phyloP scores from a whole-genome alignment of 2,797 vertebrate genomes.

The Takifugu rubripes region DNA sequence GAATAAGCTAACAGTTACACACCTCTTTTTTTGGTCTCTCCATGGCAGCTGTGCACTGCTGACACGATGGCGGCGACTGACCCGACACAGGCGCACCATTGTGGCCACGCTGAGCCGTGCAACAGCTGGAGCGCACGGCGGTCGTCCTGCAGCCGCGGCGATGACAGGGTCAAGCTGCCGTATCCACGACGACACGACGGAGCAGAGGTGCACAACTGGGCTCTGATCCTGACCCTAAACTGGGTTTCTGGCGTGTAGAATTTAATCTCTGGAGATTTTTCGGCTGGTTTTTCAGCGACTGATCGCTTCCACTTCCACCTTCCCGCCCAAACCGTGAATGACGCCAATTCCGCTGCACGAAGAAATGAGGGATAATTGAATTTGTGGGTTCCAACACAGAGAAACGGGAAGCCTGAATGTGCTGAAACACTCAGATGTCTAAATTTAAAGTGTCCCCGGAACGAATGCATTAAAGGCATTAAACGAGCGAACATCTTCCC shows the following conservation, averaged over 20 bases:
- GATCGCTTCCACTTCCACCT: no score
- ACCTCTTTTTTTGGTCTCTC: background rate
- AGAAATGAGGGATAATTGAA: no score
- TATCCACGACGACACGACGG: constrained; percentile 43
- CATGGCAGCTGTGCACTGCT: constrained; percentile 52
- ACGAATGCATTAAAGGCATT: no score
- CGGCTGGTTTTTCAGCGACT: no score
- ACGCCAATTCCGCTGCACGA: no score
- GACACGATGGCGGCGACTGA: constrained; percentile 37
- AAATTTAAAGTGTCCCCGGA: no score
- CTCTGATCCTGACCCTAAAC: no score
- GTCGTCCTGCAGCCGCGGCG: constrained; percentile 48
- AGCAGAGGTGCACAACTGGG: constrained; percentile 12
- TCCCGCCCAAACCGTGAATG: no score
- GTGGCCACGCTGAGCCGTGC: constrained; percentile 48
- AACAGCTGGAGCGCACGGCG: constrained; percentile 62
- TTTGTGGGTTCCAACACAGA: background rate
- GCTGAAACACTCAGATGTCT: no score
- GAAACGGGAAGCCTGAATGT: background rate
- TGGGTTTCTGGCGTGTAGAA: no score
- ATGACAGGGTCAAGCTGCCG: constrained; percentile 58
- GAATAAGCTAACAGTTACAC: background rate
- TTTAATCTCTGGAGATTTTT: no score
- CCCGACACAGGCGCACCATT: constrained; percentile 57
- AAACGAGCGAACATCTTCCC: no score